These are phyloP conservation scores for Leptopilina myrica DNA, from an alignment of 2,888 invertebrate genomes.

Conservation along the genomic window DNA sequence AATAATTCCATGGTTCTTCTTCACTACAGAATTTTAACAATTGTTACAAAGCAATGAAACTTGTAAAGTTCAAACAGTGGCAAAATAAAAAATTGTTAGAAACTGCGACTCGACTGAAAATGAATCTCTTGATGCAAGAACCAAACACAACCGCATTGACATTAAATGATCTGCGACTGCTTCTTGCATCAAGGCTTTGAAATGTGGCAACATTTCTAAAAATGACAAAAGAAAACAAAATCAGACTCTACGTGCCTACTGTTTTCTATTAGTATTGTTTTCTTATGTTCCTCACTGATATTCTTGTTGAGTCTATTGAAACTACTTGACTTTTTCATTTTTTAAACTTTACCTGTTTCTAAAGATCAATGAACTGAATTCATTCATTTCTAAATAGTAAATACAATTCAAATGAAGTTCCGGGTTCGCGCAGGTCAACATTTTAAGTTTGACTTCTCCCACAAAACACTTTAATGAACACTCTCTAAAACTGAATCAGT, in stretches of 20 bases:
- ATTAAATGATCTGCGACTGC: too few relatives aligned
- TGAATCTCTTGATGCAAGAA: too few relatives aligned
- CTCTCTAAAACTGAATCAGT: too few relatives aligned
- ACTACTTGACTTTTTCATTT: not conserved
- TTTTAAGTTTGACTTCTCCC: not conserved
- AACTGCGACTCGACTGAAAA: too few relatives aligned
- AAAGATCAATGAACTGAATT: constrained; percentile 13
- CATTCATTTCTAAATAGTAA: constrained; percentile 2
- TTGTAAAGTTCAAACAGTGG: too few relatives aligned
- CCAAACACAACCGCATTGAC: too few relatives aligned
- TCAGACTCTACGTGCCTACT: not conserved
- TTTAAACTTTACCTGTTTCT: constrained; percentile 4
- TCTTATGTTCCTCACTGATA: not conserved
- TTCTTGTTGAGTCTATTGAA: constrained; percentile 6
- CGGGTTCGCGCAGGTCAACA: not conserved
- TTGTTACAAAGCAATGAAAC: not conserved
- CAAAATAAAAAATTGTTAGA: too few relatives aligned
- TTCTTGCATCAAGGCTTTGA: too few relatives aligned
- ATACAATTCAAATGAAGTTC: not conserved
- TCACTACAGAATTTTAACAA: not conserved
- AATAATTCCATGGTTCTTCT: not conserved
- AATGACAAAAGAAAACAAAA: not conserved
- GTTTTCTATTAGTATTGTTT: not conserved
- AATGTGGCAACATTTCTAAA: not conserved
- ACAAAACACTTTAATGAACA: too few relatives aligned